These are phyloP conservation scores for Oopsacas minuta DNA, from an alignment of 37 sponge, comb jelly and placozoan species.

Conservation along the genomic window DNA sequence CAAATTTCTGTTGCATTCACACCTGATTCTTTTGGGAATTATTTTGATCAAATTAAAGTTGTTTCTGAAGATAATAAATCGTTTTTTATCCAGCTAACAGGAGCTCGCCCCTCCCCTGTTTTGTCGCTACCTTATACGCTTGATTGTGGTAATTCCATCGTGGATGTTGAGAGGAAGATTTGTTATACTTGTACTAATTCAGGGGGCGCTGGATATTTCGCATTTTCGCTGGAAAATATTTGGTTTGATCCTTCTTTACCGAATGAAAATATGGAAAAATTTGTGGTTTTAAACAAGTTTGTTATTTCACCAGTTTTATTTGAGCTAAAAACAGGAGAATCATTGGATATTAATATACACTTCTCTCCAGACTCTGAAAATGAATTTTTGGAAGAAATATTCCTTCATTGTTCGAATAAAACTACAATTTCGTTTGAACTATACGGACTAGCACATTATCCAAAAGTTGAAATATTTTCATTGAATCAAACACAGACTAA, in stretches of 20 bases:
- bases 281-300: background rate
- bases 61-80: slow-evolving; percentile 12
- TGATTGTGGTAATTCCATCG: background rate
- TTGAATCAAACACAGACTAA: background rate
- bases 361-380: background rate
- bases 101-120: background rate
- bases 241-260: background rate
- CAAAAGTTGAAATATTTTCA: background rate
- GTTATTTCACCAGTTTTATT: background rate
- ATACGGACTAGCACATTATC: background rate
- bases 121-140: background rate
- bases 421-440: background rate
- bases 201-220: background rate
- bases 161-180: background rate
- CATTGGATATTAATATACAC: background rate
- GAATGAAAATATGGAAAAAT: background rate
- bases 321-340: background rate
- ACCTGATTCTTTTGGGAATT: background rate
- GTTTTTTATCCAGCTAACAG: background rate
- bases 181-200: background rate
- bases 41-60: slow-evolving; percentile 1
- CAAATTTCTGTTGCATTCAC: background rate
- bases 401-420: slow-evolving; percentile 16
- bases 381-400: background rate
- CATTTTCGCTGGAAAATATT: background rate